Conservation (phyloP, 2,113 vertebrate species). For the Hiodon alosoides region DNA sequence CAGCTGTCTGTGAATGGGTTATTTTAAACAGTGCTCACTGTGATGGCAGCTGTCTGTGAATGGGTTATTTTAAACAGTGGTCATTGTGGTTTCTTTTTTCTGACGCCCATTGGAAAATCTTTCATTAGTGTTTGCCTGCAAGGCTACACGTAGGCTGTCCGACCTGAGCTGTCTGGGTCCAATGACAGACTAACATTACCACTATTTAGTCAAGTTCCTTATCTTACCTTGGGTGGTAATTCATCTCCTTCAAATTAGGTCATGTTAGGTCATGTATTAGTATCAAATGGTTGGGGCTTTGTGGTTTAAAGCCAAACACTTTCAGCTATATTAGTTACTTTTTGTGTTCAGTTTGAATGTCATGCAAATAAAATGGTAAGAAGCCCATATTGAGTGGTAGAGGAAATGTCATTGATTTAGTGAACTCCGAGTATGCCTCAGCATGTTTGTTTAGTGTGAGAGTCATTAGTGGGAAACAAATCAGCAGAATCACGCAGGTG, state of each 20-base stretch:
- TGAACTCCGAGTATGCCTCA: no score
- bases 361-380: no score
- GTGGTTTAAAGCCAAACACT: no score
- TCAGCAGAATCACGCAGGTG: slow-evolving; percentile 7
- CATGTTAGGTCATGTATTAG: no score
- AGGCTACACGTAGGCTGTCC: background rate
- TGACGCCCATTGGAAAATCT: background rate
- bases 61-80: background rate
- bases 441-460: background rate
- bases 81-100: background rate
- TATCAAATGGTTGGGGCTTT: no score
- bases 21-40: background rate
- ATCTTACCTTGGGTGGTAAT: background rate
- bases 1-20: background rate
- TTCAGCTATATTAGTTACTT: no score
- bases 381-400: no score
- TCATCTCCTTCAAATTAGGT: no score
- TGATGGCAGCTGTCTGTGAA: background rate
- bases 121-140: slow-evolving; percentile 1
- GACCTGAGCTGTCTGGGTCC: background rate
- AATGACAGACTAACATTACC: background rate
- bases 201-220: background rate
- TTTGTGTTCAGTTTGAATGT: no score
- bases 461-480: background rate
- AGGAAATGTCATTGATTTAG: no score